Base-by-base conservation (phyloP, 2,888 invertebrate genomes). In the Colletes collaris region DNA sequence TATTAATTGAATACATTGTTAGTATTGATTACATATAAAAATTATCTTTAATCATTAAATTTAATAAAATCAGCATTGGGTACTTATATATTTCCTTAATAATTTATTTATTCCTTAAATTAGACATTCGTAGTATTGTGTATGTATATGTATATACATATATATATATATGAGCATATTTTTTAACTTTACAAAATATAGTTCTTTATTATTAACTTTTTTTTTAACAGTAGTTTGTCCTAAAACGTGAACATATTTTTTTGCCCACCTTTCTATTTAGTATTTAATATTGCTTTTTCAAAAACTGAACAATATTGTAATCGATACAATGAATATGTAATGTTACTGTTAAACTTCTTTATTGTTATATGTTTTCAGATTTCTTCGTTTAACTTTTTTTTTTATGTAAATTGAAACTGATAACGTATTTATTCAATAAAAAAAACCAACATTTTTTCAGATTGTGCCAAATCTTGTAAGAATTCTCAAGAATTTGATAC, bases 401-500 rank as follows among this genome's bases (percentile, higher is more conserved):
- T 59, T 49, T 62, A 16, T 44, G 10, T 44, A 49, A 56, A 44
- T 50, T 56, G 16, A 19, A 27, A 46, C 4, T 8, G 58, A 40
- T 52, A 52, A 37, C 27, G 13, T 40, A 76, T 66, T 49, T 66
- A 52, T 50, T 59, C 4, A 44, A 66, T 65, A 40, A 46, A 75
- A 64, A 66, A 11, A 71, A 76, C 63, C 27, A 27, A 27, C 60
- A 35, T 92, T 85, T 90, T 95, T 95, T 73, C 95, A 99, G 99
- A 97, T 99, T 93, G 99, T 99, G 88, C 99, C 99, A 77, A 99
- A 99, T 93, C 94, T 99, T 93, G 99, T 99, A 90, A 96, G 99
- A 91, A 99, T 99, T 93, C 94, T 99, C 93, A 99, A 99, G 94
- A 99, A 99, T 93, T 95, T 99, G 86, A 99, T 99, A 88, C 95